Evolutionary conservation across 2,888 invertebrate genomes (phyloP), one percentile per base, ranked within the genome.

Genomic region (Trichacis sp.): DNA sequence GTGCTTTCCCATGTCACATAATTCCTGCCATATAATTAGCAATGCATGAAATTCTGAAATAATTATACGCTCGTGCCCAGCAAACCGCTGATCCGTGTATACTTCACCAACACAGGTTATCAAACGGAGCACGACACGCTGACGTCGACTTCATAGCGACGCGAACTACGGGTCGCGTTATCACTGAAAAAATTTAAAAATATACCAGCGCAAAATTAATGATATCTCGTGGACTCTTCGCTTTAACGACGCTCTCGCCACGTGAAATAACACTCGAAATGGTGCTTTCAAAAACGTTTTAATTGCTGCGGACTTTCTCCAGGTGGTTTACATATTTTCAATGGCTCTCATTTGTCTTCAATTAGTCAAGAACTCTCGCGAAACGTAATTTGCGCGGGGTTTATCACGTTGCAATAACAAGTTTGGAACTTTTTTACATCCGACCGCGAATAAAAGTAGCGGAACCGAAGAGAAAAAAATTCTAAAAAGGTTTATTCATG

Each of bases 41-140:
- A 43, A 43, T 19, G 43, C 43, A 19, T 19, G 43, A 43, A 43
- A 18, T 11, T 18, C 17, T 18, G 17, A 43, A 43, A 18, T 43
- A 43, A 18, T 18, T 43, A 43, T 18, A n/a, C 43, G 14, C 20
- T 11, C 19, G 43, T 43, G 43, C 19, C 19, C 43, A 43, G 19
- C 43, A 43, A 19, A 19, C 43, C 43, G 19, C n/a, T 43, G 19
- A 43, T 43, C 43, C 19, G 19, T 43, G 19, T 9, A 40, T 12
- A 43, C 40, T 40, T 43, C 19, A 43, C 43, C 18, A 3, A 19
- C 19, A n/a, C 19, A 43, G 11, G 43, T 43, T 43, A 43, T 43
- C 43, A 19, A 43, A 43, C 43, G 14, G 12, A 15, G 11, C 40
- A 40, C 15, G 15, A 15, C 12, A 15, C 19, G 19, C 9, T 43